Evolutionary conservation across 2,113 vertebrate genomes (phyloP).

Genomic region (Pagrus major): DNA sequence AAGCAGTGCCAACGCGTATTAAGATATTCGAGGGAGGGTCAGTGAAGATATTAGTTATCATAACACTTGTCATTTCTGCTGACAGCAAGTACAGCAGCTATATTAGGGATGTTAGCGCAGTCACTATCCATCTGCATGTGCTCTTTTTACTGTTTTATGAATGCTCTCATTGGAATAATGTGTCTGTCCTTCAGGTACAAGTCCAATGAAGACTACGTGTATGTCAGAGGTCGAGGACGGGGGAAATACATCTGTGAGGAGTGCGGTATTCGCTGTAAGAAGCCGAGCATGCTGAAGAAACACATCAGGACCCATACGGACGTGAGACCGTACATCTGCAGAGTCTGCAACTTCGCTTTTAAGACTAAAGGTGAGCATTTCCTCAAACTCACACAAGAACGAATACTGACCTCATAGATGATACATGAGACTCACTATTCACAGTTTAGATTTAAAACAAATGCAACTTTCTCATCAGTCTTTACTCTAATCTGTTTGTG

Average conservation of each 20-base stretch:
- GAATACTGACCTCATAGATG: background rate
- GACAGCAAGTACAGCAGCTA: conserved; percentile 40
- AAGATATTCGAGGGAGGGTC: conserved; percentile 99
- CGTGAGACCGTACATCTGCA: conserved; percentile 96
- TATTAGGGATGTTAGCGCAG: conserved; percentile 12
- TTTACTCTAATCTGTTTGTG: background rate
- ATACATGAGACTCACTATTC: background rate
- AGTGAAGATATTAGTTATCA: conserved; percentile 73
- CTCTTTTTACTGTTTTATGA: conserved; percentile 1
- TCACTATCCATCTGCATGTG: background rate
- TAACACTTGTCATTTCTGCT: conserved; percentile 59
- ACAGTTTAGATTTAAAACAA: background rate
- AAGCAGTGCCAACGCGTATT: conserved; percentile 92
- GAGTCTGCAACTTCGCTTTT: conserved; percentile 98
- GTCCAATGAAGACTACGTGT: conserved; percentile 98
- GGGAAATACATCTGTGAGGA: conserved; percentile 99
- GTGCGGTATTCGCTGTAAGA: conserved; percentile 99
- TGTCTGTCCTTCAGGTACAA: conserved; percentile 88
- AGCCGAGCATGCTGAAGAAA: conserved; percentile 99
- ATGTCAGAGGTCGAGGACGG: conserved; percentile 96
- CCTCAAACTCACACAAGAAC: background rate
- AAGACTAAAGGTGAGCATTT: conserved; percentile 97
- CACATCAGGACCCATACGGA: conserved; percentile 98
- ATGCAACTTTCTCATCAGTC: background rate
- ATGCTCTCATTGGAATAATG: conserved; percentile 1